Evolutionary conservation across 2,888 invertebrate species (phyloP).

Genomic region (Lypha dubia): DNA sequence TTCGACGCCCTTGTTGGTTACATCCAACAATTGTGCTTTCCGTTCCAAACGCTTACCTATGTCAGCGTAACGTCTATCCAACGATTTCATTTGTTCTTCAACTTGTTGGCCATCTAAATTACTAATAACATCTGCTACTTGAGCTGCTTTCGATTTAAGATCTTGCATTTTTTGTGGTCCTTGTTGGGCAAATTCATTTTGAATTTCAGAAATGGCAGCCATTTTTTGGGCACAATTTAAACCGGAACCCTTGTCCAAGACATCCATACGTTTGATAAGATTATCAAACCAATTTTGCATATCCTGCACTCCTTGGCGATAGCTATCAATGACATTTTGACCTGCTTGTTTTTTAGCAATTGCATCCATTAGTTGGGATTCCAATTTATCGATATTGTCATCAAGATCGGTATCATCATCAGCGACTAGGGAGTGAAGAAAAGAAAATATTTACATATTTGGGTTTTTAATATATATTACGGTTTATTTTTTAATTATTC

Average conservation of each 20-base stretch:
- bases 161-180: constrained; percentile 89
- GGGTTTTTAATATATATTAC: no score
- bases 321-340: constrained; percentile 90
- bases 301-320: constrained; percentile 89
- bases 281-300: constrained; percentile 93
- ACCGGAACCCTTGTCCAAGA: constrained; percentile 92
- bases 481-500: no score
- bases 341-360: constrained; percentile 90
- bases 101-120: constrained; percentile 95
- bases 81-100: constrained; percentile 93
- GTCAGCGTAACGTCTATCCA: constrained; percentile 93
- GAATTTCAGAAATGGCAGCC: constrained; percentile 88
- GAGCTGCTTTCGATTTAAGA: constrained; percentile 88
- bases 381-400: constrained; percentile 88
- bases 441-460: background rate
- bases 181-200: constrained; percentile 89
- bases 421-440: constrained; percentile 78
- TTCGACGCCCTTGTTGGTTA: constrained; percentile 92
- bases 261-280: constrained; percentile 91
- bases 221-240: constrained; percentile 92
- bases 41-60: constrained; percentile 92
- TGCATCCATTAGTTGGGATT: constrained; percentile 88
- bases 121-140: constrained; percentile 91
- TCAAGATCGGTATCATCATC: constrained; percentile 89
- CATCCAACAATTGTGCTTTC: constrained; percentile 92